phyloP scores from a whole-genome alignment of 2,113 vertebrate genomes.

The Rhinoderma darwinii region DNA sequence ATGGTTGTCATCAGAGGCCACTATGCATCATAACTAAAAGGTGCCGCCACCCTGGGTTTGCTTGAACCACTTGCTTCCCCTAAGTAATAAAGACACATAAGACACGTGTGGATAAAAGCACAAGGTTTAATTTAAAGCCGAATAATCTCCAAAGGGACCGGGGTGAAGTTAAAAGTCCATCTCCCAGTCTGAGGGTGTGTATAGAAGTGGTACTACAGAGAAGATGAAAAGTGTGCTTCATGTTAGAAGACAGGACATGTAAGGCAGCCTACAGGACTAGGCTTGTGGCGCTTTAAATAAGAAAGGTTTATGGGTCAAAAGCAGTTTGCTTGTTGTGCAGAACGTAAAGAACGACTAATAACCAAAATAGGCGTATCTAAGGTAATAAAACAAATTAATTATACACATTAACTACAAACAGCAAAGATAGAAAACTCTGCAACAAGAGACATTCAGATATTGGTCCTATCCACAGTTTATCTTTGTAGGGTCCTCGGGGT shows the following conservation, averaged over 20 bases:
- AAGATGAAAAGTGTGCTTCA: constrained; percentile 11
- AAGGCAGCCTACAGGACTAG: not conserved
- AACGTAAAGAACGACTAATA: not conserved
- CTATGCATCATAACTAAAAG: not conserved
- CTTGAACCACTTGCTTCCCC: not conserved
- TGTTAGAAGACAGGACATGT: not conserved
- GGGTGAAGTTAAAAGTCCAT: not conserved
- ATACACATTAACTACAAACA: not conserved
- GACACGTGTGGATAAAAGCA: constrained; percentile 1
- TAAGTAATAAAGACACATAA: not conserved
- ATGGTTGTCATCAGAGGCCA: too few species aligned
- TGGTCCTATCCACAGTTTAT: too few species aligned
- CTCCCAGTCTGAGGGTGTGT: not conserved
- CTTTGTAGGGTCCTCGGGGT: too few species aligned
- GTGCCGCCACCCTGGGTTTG: not conserved
- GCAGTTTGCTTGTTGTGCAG: not conserved
- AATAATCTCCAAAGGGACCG: not conserved
- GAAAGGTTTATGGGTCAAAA: not conserved
- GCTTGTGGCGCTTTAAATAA: not conserved
- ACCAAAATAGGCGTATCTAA: not conserved
- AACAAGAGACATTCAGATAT: too few species aligned
- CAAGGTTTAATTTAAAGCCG: not conserved
- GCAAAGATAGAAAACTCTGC: not conserved
- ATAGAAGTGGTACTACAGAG: not conserved
- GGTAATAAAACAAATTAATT: not conserved